These are phyloP conservation scores for Rutpela maculata DNA, from an alignment of 2,888 invertebrate species.

Conservation along the genomic window DNA sequence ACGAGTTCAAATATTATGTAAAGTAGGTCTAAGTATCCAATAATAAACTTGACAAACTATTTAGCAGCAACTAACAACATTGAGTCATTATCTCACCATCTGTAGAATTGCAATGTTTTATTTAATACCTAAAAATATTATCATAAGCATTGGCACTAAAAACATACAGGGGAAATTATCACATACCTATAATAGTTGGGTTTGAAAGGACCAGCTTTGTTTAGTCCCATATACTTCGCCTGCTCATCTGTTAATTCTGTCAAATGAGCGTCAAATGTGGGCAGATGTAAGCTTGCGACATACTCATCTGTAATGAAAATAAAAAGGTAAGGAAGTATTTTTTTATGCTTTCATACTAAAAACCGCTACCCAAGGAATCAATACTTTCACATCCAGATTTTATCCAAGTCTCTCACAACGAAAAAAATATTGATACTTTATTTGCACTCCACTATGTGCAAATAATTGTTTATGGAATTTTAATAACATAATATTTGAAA, in stretches of 20 bases:
- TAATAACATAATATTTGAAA: too few species aligned
- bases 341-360: too few species aligned
- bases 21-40: constrained; percentile 20
- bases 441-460: too few species aligned
- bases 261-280: constrained; percentile 97
- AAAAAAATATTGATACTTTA: too few species aligned
- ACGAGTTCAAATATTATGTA: constrained; percentile 10
- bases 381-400: too few species aligned
- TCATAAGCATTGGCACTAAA: constrained; percentile 2
- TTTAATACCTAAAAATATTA: constrained; percentile 49
- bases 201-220: constrained; percentile 98
- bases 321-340: too few species aligned
- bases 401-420: too few species aligned
- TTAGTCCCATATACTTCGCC: constrained; percentile 97
- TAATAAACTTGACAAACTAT: constrained; percentile 46
- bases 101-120: constrained; percentile 41
- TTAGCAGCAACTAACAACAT: constrained; percentile 59
- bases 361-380: too few species aligned
- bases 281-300: constrained; percentile 96
- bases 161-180: neutral
- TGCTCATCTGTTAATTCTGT: constrained; percentile 97
- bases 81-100: constrained; percentile 53
- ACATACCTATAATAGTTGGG: constrained; percentile 96
- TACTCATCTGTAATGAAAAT: constrained; percentile 87
- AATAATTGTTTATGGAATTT: too few species aligned